These are phyloP conservation scores for Tauraco hartlaubi DNA, from an alignment of 2,797 vertebrate species.

Conservation along the genomic window DNA sequence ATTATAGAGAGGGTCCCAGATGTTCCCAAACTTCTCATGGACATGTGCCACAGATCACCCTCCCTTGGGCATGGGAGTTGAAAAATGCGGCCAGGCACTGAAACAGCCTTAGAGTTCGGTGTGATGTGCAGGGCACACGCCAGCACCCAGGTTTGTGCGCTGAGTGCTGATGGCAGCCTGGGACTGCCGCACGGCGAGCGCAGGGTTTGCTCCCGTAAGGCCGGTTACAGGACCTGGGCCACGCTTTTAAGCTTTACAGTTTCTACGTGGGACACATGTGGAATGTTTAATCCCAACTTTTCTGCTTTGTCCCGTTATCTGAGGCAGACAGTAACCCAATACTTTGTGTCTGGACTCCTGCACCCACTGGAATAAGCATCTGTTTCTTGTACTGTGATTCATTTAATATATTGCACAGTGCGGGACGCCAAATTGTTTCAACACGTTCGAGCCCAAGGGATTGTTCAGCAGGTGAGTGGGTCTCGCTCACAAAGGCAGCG, in stretches of 20 bases:
- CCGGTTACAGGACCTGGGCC: not conserved
- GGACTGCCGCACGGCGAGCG: not conserved
- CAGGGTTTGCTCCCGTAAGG: not conserved
- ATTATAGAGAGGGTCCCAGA: not conserved
- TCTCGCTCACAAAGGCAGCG: not conserved
- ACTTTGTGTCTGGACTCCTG: slow-evolving; percentile 29
- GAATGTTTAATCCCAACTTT: slow-evolving; percentile 25
- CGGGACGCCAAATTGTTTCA: not conserved
- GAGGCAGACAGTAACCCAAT: slow-evolving; percentile 47
- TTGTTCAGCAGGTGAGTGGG: not conserved
- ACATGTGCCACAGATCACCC: accelerated
- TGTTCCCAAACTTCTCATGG: not conserved
- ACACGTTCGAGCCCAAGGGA: not conserved
- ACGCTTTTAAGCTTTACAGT: not conserved
- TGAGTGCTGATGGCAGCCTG: not conserved
- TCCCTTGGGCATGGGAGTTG: not conserved
- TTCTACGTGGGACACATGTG: not conserved
- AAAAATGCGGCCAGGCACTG: not conserved
- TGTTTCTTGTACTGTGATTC: slow-evolving; percentile 36
- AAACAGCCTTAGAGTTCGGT: not conserved
- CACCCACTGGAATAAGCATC: slow-evolving; percentile 41
- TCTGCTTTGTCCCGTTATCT: not conserved
- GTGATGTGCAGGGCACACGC: not conserved
- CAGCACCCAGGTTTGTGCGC: not conserved
- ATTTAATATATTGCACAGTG: not conserved